A percentile compares a stretch with the other conserved stretches of the same genome.
phyloP scores from a whole-genome alignment of 1,140 invertebrate species.

The Sminthurinus signatus region DNA sequence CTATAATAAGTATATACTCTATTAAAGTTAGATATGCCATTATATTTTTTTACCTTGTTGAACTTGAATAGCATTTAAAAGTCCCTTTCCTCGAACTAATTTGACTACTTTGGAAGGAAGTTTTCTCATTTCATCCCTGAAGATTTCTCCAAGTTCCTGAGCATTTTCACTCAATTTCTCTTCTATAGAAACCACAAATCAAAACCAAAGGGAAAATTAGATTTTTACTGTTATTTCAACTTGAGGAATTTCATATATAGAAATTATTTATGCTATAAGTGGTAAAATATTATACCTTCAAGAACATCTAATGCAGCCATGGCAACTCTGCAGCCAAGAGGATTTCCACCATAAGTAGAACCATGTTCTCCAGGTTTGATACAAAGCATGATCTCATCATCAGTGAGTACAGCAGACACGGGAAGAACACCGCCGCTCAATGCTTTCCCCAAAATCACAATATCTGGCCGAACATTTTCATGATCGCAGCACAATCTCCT shows the following conservation, averaged over 20 bases:
- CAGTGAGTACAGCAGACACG: slow-evolving; percentile 79
- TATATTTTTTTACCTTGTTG: too few species aligned
- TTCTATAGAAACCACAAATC: too few species aligned
- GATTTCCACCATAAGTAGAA: slow-evolving; percentile 98
- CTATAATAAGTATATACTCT: too few species aligned
- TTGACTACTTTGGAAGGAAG: slow-evolving; percentile 68
- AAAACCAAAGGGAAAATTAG: too few species aligned
- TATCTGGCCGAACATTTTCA: slow-evolving; percentile 87
- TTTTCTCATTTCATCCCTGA: slow-evolving; percentile 64
- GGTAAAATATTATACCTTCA: too few species aligned
- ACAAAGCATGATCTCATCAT: slow-evolving; percentile 80
- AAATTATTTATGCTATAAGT: too few species aligned
- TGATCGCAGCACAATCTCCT: slow-evolving; percentile 69
- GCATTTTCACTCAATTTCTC: slow-evolving; percentile 88
- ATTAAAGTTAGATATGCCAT: too few species aligned
- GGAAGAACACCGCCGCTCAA: slow-evolving; percentile 94
- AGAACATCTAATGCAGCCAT: slow-evolving; percentile 69
- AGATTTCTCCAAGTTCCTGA: slow-evolving; percentile 65
- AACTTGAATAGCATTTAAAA: slow-evolving; percentile 93
- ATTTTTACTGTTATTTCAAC: too few species aligned
- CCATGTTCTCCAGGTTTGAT: slow-evolving; percentile 95
- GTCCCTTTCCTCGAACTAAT: slow-evolving; percentile 79
- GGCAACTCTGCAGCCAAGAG: slow-evolving; percentile 80
- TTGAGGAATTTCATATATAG: too few species aligned
- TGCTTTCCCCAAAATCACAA: slow-evolving; percentile 93